phyloP scores from a whole-genome alignment of 2,797 vertebrate genomes.

The Typhlichthys eigenmanni region DNA sequence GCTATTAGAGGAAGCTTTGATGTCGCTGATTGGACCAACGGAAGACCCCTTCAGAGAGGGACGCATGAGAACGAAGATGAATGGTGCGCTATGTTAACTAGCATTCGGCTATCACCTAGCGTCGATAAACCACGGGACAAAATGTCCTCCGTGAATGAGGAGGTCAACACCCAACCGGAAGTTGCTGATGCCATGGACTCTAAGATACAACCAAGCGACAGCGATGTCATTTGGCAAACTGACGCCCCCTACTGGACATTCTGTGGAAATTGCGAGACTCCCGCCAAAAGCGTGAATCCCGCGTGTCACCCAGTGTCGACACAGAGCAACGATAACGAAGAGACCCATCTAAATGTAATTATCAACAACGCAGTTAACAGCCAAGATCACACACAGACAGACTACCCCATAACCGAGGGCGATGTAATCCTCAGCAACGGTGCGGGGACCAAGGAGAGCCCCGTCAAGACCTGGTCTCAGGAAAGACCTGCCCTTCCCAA shows the following conservation, averaged over 20 bases:
- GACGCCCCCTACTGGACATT: conserved; percentile 14
- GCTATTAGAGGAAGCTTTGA: not conserved
- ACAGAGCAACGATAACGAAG: not conserved
- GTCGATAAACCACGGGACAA: conserved; percentile 22
- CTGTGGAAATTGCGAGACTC: not conserved
- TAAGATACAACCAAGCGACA: not conserved
- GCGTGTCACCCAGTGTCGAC: not conserved
- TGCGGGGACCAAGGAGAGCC: not conserved
- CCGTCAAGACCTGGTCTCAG: conserved; percentile 14
- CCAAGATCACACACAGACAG: not conserved
- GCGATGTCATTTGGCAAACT: not conserved
- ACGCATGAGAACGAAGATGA: not conserved
- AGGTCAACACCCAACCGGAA: not conserved
- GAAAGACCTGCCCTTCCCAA: conserved; percentile 55
- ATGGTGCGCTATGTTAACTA: not conserved
- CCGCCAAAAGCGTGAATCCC: not conserved
- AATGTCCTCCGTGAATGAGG: not conserved
- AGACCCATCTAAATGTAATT: conserved; percentile 1
- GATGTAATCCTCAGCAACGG: not conserved
- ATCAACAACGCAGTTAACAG: not conserved
- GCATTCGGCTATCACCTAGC: not conserved
- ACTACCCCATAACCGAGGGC: no score
- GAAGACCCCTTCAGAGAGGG: not conserved
- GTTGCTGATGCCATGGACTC: not conserved
- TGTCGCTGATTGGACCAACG: not conserved